phyloP scores from a whole-genome alignment of 2,888 invertebrate genomes.

The Clitarchus hookeri region DNA sequence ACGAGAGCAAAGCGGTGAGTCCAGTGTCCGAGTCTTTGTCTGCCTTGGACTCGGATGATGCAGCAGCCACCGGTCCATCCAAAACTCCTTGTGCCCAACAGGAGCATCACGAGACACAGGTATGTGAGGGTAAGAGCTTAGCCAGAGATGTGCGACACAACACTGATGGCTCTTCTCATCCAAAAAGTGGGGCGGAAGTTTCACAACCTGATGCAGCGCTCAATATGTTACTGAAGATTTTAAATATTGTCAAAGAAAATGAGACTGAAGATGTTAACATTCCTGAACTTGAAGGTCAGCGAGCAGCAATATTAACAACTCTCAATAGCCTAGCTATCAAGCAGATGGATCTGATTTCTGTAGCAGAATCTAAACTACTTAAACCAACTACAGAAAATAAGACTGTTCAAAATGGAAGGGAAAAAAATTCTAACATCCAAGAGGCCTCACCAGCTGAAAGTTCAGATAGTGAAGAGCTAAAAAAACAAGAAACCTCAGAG shows the following conservation, averaged over 20 bases:
- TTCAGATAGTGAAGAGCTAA: not conserved
- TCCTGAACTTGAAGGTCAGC: not conserved
- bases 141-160: not conserved
- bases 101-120: constrained; percentile 22
- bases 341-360: not conserved
- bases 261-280: not conserved
- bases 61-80: not conserved
- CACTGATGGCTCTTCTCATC: not conserved
- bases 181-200: not conserved
- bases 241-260: not conserved
- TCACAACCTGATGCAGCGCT: not conserved
- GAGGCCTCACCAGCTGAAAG: not conserved
- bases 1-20: constrained; percentile 44
- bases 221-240: constrained; percentile 16
- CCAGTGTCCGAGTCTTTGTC: constrained; percentile 34
- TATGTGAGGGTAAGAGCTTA: not conserved
- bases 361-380: not conserved
- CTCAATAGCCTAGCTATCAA: not conserved
- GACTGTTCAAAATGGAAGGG: not conserved
- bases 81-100: constrained; percentile 8
- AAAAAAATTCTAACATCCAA: not conserved
- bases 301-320: constrained; percentile 3
- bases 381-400: not conserved
- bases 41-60: not conserved
- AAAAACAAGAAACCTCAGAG: constrained; percentile 8